Evolutionary conservation across 2,113 vertebrate genomes (phyloP).

Genomic region (Toxotes jaculatrix): DNA sequence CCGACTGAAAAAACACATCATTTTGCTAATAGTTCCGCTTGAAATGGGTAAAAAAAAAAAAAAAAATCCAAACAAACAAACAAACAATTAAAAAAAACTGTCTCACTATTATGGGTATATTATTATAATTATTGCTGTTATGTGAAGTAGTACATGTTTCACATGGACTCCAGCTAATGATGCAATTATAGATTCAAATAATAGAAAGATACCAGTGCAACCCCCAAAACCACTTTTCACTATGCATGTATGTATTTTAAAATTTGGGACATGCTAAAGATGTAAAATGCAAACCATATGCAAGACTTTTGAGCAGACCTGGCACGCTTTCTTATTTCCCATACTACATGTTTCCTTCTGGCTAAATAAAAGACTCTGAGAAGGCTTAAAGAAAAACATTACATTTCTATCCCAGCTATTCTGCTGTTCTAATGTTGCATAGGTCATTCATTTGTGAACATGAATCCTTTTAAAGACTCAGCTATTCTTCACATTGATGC

Average conservation of each 20-base stretch:
- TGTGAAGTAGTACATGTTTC: background rate
- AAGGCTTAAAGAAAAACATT: slow-evolving; percentile 20
- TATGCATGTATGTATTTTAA: no score
- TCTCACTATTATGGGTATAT: no score
- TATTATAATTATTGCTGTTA: background rate
- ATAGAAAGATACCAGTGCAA: no score
- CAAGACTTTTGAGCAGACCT: no score
- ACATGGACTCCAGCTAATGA: background rate
- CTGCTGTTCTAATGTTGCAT: slow-evolving; percentile 6
- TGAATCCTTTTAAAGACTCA: slow-evolving; percentile 46
- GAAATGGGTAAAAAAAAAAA: background rate
- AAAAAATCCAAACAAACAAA: no score
- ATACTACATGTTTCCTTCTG: background rate
- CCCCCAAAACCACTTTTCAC: no score
- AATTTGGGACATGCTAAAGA: no score
- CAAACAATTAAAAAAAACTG: background rate
- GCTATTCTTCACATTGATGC: slow-evolving; percentile 60
- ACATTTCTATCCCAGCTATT: background rate
- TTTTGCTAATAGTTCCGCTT: background rate
- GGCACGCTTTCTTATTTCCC: no score
- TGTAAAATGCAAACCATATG: no score
- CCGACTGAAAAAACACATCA: slow-evolving; percentile 5
- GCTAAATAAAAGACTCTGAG: background rate
- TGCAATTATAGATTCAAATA: no score
- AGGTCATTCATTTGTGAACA: slow-evolving; percentile 42